Evolutionary conservation across 1,140 invertebrate genomes (phyloP).

Genomic region (Neodiprion lecontei): DNA sequence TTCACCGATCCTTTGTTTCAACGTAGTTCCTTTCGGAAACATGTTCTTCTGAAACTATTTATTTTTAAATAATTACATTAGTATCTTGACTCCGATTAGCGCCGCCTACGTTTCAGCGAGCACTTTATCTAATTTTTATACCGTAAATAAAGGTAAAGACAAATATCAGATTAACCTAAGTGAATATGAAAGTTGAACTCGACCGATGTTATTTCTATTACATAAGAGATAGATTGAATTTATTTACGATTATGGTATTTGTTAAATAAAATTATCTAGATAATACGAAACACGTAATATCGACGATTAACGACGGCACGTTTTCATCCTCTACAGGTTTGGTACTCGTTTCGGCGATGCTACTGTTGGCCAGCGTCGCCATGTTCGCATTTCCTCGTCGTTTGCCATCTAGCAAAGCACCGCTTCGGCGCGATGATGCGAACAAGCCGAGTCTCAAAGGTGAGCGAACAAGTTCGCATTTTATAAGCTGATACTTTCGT

Average conservation of each 20-base stretch:
- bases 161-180: neutral
- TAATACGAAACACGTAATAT: too few relatives aligned
- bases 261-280: too few relatives aligned
- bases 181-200: slow-evolving; percentile 10
- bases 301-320: slow-evolving; percentile 12
- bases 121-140: too few relatives aligned
- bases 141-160: too few relatives aligned
- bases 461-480: slow-evolving; percentile 33
- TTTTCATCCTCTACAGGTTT: slow-evolving; percentile 63
- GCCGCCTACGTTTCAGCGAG: too few relatives aligned
- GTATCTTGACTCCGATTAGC: too few relatives aligned
- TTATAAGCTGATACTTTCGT: neutral
- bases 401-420: slow-evolving; percentile 62
- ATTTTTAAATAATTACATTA: too few relatives aligned
- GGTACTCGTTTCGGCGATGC: slow-evolving; percentile 79
- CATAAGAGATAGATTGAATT: neutral
- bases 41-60: too few relatives aligned
- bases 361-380: slow-evolving; percentile 79
- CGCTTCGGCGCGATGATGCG: slow-evolving; percentile 55
- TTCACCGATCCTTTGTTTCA: too few relatives aligned
- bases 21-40: too few relatives aligned
- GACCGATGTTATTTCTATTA: slow-evolving; percentile 2
- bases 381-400: slow-evolving; percentile 90
- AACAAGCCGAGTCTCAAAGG: slow-evolving; percentile 69
- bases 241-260: too few relatives aligned